These are phyloP conservation scores for Homalodisca vitripennis DNA, from an alignment of 1,140 invertebrate species.

Conservation along the genomic window DNA sequence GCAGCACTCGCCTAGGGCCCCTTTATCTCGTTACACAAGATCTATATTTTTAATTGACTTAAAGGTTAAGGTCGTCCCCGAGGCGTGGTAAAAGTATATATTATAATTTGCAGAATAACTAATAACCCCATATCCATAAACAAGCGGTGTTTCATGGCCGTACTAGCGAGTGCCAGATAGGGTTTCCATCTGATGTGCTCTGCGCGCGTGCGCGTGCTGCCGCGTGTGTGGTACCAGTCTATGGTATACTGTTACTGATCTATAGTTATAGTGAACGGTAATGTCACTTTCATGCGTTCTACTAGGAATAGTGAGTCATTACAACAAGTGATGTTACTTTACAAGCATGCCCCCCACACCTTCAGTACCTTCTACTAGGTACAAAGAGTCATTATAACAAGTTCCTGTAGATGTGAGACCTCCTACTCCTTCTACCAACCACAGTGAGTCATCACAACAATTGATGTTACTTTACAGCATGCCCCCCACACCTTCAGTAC, in stretches of 20 bases:
- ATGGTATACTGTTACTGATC: not conserved
- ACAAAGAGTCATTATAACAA: too few species aligned
- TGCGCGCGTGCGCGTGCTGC: not conserved
- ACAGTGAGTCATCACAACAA: too few species aligned
- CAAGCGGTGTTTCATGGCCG: conserved; percentile 21
- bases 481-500: too few species aligned
- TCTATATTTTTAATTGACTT: conserved; percentile 26
- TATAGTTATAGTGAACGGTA: not conserved
- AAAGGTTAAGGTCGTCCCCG: conserved; percentile 27
- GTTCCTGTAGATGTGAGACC: too few species aligned
- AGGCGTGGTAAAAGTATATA: conserved; percentile 30
- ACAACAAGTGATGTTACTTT: too few species aligned
- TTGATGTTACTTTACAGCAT: too few species aligned
- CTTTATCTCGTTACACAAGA: conserved; percentile 20
- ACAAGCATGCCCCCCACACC: too few species aligned
- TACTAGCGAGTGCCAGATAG: not conserved
- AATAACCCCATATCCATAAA: conserved; percentile 24
- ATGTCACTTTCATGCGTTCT: too few species aligned
- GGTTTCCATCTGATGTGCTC: not conserved
- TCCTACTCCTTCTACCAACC: too few species aligned
- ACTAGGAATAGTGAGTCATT: not conserved
- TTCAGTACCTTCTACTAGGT: too few species aligned
- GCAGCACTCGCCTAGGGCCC: not conserved
- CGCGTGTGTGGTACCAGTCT: too few species aligned
- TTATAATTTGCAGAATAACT: conserved; percentile 29